These are phyloP conservation scores for Philopedon plagiatum DNA, from an alignment of 2,888 invertebrate species.

Conservation along the genomic window DNA sequence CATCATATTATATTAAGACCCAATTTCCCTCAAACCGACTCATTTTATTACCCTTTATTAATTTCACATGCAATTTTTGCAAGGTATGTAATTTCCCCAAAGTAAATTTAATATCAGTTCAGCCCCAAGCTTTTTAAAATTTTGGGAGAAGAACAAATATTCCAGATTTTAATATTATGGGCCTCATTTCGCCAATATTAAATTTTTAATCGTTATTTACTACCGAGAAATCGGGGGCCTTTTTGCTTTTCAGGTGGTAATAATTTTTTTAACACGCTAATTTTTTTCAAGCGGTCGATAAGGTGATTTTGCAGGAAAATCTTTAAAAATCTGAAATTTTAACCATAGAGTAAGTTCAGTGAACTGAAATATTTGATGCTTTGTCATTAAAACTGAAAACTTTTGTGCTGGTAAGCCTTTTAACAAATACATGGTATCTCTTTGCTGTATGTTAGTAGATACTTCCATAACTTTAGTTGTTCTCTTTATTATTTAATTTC, in stretches of 20 bases:
- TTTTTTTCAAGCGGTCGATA: too few relatives aligned
- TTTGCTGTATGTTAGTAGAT: too few relatives aligned
- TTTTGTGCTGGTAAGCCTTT: too few relatives aligned
- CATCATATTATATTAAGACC: neutral
- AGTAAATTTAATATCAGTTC: constrained; percentile 21
- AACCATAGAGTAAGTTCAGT: too few relatives aligned
- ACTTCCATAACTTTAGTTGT: too few relatives aligned
- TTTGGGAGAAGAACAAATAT: constrained; percentile 7
- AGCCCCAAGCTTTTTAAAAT: constrained; percentile 7
- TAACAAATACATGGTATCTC: too few relatives aligned
- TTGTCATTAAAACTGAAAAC: too few relatives aligned
- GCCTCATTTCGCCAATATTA: constrained; percentile 1
- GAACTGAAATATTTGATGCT: too few relatives aligned
- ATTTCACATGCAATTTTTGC: constrained; percentile 17
- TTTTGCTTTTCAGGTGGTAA: neutral
- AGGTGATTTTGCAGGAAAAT: too few relatives aligned
- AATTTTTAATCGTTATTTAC: constrained; percentile 11
- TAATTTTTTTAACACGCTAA: too few relatives aligned
- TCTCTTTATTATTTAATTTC: too few relatives aligned
- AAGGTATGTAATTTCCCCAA: constrained; percentile 2
- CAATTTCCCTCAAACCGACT: neutral
- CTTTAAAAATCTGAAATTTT: too few relatives aligned
- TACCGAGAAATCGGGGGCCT: neutral
- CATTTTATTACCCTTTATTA: constrained; percentile 15
- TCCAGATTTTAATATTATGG: constrained; percentile 2